Evolutionary conservation across 2,113 vertebrate species (phyloP).

Genomic region (Gymnarchus niloticus): DNA sequence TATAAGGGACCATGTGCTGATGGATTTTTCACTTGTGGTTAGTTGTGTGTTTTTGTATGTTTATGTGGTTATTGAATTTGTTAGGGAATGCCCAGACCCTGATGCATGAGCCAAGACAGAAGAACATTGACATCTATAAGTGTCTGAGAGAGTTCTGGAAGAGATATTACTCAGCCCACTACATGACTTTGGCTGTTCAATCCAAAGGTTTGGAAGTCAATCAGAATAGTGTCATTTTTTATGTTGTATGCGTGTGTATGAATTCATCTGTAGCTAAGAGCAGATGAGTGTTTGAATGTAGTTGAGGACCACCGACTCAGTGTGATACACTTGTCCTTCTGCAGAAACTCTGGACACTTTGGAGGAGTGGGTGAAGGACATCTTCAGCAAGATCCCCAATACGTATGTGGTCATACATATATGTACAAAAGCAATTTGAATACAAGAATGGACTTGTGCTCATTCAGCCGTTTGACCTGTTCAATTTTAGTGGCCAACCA

Average conservation of each 20-base stretch:
- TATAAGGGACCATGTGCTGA: neutral
- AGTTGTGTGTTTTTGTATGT: neutral
- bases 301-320: neutral
- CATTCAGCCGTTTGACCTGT: neutral
- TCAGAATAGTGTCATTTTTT: neutral
- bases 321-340: neutral
- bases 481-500: conserved; percentile 66
- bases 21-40: neutral
- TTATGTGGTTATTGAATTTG: neutral
- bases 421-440: neutral
- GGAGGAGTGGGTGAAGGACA: conserved; percentile 90
- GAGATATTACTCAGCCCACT: conserved; percentile 87
- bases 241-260: neutral
- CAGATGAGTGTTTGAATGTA: neutral
- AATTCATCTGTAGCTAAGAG: neutral
- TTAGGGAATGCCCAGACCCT: conserved; percentile 89
- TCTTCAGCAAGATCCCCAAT: conserved; percentile 87
- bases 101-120: conserved; percentile 79
- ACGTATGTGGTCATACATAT: conserved; percentile 76
- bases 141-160: conserved; percentile 84
- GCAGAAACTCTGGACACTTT: conserved; percentile 86
- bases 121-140: conserved; percentile 81
- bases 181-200: conserved; percentile 91
- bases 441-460: neutral
- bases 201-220: conserved; percentile 75